Conservation (phyloP, 2,888 invertebrate genomes). For the Leucania comma region DNA sequence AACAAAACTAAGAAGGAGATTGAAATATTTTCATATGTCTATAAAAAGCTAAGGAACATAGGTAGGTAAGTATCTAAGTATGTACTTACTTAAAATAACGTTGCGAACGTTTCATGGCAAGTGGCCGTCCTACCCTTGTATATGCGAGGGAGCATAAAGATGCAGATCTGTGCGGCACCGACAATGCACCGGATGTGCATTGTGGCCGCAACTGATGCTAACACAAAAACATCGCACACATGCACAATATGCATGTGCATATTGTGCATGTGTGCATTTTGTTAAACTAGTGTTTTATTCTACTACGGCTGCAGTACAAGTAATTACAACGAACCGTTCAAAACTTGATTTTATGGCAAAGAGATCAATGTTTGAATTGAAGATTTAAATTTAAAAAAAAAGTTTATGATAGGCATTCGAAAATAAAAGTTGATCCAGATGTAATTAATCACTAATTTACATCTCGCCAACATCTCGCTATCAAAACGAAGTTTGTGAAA, state of each 20-base stretch:
- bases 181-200: conserved; percentile 73
- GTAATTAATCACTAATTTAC: conserved; percentile 18
- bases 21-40: conserved; percentile 2
- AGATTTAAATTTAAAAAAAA: conserved; percentile 9
- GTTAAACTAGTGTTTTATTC: conserved; percentile 22
- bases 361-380: not conserved
- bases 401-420: conserved; percentile 2
- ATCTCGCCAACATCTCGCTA: not conserved
- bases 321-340: conserved; percentile 1
- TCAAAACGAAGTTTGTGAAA: conserved; percentile 11
- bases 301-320: conserved; percentile 24
- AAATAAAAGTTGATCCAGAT: conserved; percentile 13
- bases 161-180: conserved; percentile 73
- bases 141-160: conserved; percentile 73
- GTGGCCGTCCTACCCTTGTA: conserved; percentile 53
- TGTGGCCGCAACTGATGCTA: conserved; percentile 62
- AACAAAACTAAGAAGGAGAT: not conserved
- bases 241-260: conserved; percentile 36
- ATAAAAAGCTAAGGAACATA: conserved; percentile 9
- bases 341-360: not conserved
- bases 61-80: not conserved
- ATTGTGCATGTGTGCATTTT: conserved; percentile 33
- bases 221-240: conserved; percentile 55
- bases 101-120: conserved; percentile 26
- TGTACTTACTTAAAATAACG: conserved; percentile 20